These are phyloP conservation scores for Zaprionus lachaisei DNA, from an alignment of 1,140 invertebrate species.

Conservation along the genomic window DNA sequence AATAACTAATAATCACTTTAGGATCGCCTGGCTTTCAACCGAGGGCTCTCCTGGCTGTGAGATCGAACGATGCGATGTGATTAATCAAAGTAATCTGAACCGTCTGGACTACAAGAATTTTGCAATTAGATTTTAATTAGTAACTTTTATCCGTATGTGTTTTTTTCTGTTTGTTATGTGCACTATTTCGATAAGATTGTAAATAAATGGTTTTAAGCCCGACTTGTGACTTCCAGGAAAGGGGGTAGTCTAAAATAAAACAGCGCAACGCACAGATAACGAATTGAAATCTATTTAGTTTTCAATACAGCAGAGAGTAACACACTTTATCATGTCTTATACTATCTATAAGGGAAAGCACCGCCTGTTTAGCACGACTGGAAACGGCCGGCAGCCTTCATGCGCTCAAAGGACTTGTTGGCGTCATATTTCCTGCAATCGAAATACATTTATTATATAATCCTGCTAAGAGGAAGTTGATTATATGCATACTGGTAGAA, in stretches of 20 bases:
- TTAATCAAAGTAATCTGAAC: slow-evolving; percentile 92
- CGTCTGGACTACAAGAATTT: slow-evolving; percentile 92
- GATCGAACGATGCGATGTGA: slow-evolving; percentile 92
- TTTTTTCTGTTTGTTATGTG: slow-evolving; percentile 71
- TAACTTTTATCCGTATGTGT: slow-evolving; percentile 13
- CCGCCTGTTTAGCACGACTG: slow-evolving; percentile 75
- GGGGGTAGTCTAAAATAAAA: slow-evolving; percentile 37
- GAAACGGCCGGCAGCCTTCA: slow-evolving; percentile 85
- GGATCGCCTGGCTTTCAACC: slow-evolving; percentile 92
- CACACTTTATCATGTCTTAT: slow-evolving; percentile 68
- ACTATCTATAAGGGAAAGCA: slow-evolving; percentile 30
- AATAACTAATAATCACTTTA: slow-evolving; percentile 55
- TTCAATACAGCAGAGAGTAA: slow-evolving; percentile 66
- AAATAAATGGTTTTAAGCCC: slow-evolving; percentile 51
- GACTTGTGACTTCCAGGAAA: neutral
- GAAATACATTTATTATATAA: neutral
- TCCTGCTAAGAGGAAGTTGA: neutral
- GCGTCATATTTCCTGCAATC: slow-evolving; percentile 86
- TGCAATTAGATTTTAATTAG: slow-evolving; percentile 91
- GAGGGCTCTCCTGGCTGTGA: slow-evolving; percentile 93
- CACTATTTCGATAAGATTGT: slow-evolving; percentile 74
- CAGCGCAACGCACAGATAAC: slow-evolving; percentile 30
- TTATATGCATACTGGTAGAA: slow-evolving; percentile 85
- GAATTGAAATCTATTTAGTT: slow-evolving; percentile 74
- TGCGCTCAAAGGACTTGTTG: slow-evolving; percentile 86